Percentiles rank a stretch among this genome's conserved stretches.
These are phyloP conservation scores for Arvicanthis niloticus DNA, from an alignment of 2,113 vertebrate genomes.

Conservation along the genomic window DNA sequence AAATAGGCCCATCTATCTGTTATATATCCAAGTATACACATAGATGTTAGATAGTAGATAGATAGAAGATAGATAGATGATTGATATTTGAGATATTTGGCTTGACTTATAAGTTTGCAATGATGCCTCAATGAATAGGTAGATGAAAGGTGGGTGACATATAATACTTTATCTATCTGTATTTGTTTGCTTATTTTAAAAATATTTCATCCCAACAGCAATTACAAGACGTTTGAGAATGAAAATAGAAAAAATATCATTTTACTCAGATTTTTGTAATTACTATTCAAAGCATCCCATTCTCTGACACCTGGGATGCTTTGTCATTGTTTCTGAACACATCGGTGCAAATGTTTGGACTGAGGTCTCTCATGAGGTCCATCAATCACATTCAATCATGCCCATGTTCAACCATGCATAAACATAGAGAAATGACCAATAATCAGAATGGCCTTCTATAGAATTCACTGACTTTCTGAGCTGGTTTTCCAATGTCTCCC, in stretches of 20 bases:
- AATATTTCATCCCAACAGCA: neutral
- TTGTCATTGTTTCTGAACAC: conserved; percentile 6
- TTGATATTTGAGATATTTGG: neutral
- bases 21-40: neutral
- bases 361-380: neutral
- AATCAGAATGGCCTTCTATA: conserved; percentile 41
- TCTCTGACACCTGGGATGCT: conserved; percentile 44
- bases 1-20: neutral
- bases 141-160: neutral
- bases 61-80: neutral
- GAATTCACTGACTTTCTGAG: neutral
- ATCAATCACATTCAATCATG: conserved; percentile 40
- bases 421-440: conserved; percentile 31
- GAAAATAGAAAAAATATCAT: neutral
- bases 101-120: neutral
- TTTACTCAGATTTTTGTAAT: neutral
- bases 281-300: neutral
- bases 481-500: conserved; percentile 12
- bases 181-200: conserved; percentile 41
- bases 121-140: neutral
- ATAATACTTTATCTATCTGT: neutral
- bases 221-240: conserved; percentile 16
- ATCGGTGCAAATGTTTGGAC: conserved; percentile 29
- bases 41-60: too few relatives aligned
- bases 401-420: conserved; percentile 49